phyloP scores from a whole-genome alignment of 64 coral and sea anemone genomes.

The Stylophora pistillata region DNA sequence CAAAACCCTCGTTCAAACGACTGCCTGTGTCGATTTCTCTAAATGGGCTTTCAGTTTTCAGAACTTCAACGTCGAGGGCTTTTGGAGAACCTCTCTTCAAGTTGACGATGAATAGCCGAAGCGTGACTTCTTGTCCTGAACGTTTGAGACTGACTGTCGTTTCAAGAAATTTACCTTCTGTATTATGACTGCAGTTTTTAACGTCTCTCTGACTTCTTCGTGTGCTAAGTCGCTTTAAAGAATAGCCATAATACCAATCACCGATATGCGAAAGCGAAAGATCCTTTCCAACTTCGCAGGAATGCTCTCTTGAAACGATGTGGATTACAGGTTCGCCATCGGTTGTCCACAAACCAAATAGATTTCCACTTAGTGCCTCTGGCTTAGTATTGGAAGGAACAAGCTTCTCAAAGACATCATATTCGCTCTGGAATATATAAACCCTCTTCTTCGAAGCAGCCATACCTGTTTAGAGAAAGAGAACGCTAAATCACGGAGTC shows the following conservation, averaged over 20 bases:
- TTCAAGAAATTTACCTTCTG: not conserved
- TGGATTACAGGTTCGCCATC: conserved; percentile 70
- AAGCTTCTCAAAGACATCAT: conserved; percentile 4
- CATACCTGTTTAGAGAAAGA: not conserved
- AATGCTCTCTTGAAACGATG: conserved; percentile 18
- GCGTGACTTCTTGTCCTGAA: not conserved
- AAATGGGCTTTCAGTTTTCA: not conserved
- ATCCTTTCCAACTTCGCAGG: not conserved
- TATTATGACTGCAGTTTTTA: not conserved
- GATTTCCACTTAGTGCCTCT: not conserved
- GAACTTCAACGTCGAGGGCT: not conserved
- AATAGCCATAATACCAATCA: not conserved
- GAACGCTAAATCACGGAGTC: not conserved
- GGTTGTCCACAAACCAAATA: conserved; percentile 77
- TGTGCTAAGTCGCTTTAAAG: not conserved
- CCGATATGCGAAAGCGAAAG: not conserved
- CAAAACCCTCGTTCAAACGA: not conserved
- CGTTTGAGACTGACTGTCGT: not conserved
- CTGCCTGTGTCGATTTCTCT: not conserved
- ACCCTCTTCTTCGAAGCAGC: not conserved
- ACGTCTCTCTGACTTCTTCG: not conserved
- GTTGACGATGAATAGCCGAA: not conserved
- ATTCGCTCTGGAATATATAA: not conserved
- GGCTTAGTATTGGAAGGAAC: not conserved
- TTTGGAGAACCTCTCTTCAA: not conserved